These are phyloP conservation scores for Hormaphis cornu DNA, from an alignment of 1,140 invertebrate genomes.

Conservation along the genomic window DNA sequence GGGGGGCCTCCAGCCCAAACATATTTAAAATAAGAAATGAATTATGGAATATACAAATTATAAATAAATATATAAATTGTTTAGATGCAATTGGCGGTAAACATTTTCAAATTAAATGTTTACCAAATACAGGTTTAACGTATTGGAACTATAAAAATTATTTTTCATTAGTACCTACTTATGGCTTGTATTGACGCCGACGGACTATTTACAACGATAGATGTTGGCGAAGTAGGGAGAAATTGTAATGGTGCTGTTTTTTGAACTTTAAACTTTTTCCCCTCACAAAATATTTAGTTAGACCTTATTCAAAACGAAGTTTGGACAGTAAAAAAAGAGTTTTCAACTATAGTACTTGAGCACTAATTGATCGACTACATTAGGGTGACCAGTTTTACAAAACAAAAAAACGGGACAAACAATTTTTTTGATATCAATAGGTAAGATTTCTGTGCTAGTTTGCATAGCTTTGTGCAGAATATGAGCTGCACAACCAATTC, in stretches of 20 bases:
- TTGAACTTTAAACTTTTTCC: constrained; percentile 11
- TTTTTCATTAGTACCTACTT: constrained; percentile 38
- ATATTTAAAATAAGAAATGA: no score
- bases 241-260: constrained; percentile 41
- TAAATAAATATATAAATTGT: no score
- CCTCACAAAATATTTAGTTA: neutral
- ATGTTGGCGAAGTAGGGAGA: constrained; percentile 39
- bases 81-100: constrained; percentile 44
- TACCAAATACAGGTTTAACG: constrained; percentile 33
- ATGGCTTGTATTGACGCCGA: constrained; percentile 40
- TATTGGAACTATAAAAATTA: constrained; percentile 43
- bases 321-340: neutral
- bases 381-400: no score
- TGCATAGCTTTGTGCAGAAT: neutral
- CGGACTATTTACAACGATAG: constrained; percentile 39
- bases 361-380: no score
- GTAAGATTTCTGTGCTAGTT: neutral
- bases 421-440: neutral
- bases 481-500: neutral
- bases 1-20: no score
- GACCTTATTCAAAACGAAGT: neutral
- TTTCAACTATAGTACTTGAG: neutral
- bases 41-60: constrained; percentile 38
- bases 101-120: constrained; percentile 38
- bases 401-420: neutral